phyloP scores from a whole-genome alignment of 2,113 vertebrate species.

The Isichthys henryi region DNA sequence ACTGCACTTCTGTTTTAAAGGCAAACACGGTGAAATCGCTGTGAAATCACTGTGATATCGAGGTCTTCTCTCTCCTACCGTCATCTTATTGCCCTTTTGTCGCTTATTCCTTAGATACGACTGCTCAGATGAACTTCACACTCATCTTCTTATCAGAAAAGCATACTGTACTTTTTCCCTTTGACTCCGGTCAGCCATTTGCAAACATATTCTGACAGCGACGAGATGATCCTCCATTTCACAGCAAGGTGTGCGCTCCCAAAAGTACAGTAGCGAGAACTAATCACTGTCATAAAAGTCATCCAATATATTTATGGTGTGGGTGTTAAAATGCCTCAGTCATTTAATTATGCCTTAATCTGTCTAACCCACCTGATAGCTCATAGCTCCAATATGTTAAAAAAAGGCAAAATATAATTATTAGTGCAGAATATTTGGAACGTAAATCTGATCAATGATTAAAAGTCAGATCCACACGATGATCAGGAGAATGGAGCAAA shows the following conservation, averaged over 20 bases:
- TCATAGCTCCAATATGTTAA: neutral
- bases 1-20: neutral
- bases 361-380: neutral
- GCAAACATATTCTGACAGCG: neutral
- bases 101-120: neutral
- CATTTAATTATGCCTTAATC: neutral
- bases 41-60: neutral
- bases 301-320: neutral
- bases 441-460: neutral
- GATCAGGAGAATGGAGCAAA: neutral
- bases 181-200: neutral
- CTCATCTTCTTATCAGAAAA: neutral
- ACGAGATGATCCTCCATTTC: neutral
- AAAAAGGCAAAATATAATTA: neutral
- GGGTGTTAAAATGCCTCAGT: neutral
- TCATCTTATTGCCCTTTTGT: neutral
- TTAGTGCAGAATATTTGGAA: neutral
- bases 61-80: neutral
- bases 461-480: neutral
- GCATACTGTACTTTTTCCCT: neutral
- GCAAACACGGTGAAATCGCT: neutral
- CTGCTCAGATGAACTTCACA: neutral
- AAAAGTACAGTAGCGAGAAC: neutral
- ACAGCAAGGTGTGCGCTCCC: accelerated
- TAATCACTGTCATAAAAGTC: neutral